These are phyloP conservation scores for Coelogynopora nodosa DNA, from an alignment of 2,888 invertebrate species.

Conservation along the genomic window DNA sequence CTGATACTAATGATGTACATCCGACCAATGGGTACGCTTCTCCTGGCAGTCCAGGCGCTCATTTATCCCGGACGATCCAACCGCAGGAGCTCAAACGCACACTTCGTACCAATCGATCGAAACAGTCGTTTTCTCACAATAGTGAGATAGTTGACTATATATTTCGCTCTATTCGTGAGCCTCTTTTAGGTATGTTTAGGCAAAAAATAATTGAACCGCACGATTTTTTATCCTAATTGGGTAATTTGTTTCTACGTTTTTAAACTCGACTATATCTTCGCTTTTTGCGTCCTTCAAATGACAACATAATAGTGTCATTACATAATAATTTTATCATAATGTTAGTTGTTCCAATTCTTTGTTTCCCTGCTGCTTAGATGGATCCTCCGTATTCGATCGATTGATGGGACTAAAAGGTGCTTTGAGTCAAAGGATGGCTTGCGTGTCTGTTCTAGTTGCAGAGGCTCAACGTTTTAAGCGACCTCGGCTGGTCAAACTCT, in stretches of 20 bases:
- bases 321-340: no score
- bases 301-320: no score
- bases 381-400: background rate
- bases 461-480: slow-evolving; percentile 20
- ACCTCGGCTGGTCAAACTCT: background rate
- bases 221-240: no score
- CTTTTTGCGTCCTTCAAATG: no score
- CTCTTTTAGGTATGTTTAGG: background rate
- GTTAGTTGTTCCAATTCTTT: no score
- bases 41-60: background rate
- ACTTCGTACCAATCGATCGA: background rate
- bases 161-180: slow-evolving; percentile 6
- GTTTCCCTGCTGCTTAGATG: slow-evolving; percentile 4
- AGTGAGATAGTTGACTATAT: slow-evolving; percentile 10
- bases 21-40: background rate
- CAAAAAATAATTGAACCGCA: no score
- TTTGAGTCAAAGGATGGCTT: background rate
- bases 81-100: background rate
- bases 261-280: no score
- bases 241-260: no score
- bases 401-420: background rate
- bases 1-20: background rate
- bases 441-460: slow-evolving; percentile 3
- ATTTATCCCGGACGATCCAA: background rate
- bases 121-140: slow-evolving; percentile 10